Evolutionary conservation across 2,888 invertebrate genomes (phyloP).

Genomic region (Epistrophe eligans): DNA sequence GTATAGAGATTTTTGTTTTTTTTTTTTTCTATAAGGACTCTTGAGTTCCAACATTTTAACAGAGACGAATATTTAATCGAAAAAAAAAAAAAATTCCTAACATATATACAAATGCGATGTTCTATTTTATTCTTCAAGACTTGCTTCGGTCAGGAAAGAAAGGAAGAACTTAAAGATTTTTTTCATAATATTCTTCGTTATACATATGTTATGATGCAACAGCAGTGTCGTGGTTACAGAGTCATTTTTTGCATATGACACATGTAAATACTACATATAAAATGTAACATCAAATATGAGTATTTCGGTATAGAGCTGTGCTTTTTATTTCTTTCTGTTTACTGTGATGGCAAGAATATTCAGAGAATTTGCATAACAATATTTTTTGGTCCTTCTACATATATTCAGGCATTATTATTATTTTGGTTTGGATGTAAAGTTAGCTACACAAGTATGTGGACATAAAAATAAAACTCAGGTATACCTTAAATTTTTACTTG

Average conservation of each 20-base stretch:
- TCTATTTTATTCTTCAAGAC: neutral
- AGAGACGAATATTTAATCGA: slow-evolving; percentile 22
- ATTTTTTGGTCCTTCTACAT: neutral
- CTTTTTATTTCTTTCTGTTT: slow-evolving; percentile 36
- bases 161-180: slow-evolving; percentile 14
- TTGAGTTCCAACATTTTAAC: slow-evolving; percentile 16
- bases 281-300: slow-evolving; percentile 64
- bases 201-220: slow-evolving; percentile 1
- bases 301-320: slow-evolving; percentile 34
- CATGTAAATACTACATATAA: slow-evolving; percentile 64
- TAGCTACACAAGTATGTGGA: neutral
- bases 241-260: slow-evolving; percentile 52
- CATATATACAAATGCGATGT: slow-evolving; percentile 14
- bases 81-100: slow-evolving; percentile 17
- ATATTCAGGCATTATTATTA: slow-evolving; percentile 9
- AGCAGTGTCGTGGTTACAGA: slow-evolving; percentile 9
- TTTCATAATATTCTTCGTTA: neutral
- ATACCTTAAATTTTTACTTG: neutral
- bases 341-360: slow-evolving; percentile 14
- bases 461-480: neutral
- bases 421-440: neutral
- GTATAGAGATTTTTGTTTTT: neutral
- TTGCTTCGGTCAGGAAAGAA: slow-evolving; percentile 3
- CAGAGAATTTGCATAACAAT: slow-evolving; percentile 34
- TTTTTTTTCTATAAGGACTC: slow-evolving; percentile 15